A percentile compares a stretch with the other conserved stretches of the same genome.
Evolutionary conservation across 2,888 invertebrate genomes (phyloP).

Genomic region (Harmothoe impar): DNA sequence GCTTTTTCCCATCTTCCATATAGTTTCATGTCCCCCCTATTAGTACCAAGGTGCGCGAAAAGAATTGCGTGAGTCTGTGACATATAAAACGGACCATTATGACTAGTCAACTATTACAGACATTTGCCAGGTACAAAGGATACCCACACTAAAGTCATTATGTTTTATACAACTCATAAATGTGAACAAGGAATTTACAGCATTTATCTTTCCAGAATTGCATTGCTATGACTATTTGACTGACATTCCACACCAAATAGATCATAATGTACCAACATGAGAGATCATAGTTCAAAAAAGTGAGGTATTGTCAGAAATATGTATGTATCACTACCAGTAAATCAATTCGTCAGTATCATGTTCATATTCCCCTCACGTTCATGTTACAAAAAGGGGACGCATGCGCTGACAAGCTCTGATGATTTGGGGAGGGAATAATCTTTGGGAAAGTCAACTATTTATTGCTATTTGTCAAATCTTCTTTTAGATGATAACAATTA

Average conservation of each 20-base stretch:
- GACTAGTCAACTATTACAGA: neutral
- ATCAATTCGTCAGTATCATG: too few species aligned
- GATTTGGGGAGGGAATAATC: neutral
- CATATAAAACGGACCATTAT: neutral
- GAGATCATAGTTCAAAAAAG: too few species aligned
- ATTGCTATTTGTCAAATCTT: constrained; percentile 44
- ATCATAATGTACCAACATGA: too few species aligned
- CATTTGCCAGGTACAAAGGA: neutral
- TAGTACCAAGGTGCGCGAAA: neutral
- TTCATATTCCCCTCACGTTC: constrained; percentile 5
- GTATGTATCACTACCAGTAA: too few species aligned
- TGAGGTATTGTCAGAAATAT: too few species aligned
- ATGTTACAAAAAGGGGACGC: neutral
- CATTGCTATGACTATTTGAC: neutral
- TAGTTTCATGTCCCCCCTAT: neutral
- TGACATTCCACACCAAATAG: constrained; percentile 22
- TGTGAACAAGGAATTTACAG: neutral
- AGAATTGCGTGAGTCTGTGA: neutral
- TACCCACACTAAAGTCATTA: neutral
- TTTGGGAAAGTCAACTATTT: constrained; percentile 22
- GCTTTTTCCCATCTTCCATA: constrained; percentile 11
- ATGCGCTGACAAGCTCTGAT: neutral
- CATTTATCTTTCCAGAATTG: constrained; percentile 9
- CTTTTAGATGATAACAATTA: constrained; percentile 50
- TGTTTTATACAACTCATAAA: neutral